Evolutionary conservation across 2,113 vertebrate genomes (phyloP).

Genomic region (Macquaria australasica): DNA sequence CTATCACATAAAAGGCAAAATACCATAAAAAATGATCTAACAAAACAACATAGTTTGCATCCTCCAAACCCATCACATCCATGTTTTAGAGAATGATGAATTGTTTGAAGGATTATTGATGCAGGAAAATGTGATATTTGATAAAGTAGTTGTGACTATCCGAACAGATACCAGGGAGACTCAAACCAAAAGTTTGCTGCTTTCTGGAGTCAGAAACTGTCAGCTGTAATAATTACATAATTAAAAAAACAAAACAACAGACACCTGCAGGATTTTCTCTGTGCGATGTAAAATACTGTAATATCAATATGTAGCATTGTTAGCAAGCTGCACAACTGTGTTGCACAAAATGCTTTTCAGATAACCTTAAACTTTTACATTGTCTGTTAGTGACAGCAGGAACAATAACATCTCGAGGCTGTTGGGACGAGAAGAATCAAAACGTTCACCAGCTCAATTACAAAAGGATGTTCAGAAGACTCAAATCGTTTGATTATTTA

Average conservation of each 20-base stretch:
- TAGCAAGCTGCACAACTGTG: background rate
- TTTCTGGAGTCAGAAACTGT: background rate
- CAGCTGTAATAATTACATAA: background rate
- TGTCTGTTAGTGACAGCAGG: background rate
- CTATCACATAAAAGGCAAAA: conserved; percentile 24
- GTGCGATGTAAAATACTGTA: conserved; percentile 3
- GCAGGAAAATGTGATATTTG: background rate
- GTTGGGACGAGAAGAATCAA: background rate
- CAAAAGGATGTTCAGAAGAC: background rate
- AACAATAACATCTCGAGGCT: background rate
- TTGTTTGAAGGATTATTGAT: background rate
- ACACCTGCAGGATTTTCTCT: background rate
- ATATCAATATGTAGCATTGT: conserved; percentile 4
- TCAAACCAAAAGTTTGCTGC: background rate
- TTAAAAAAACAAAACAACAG: background rate
- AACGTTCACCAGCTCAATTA: background rate
- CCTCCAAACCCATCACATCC: conserved; percentile 9
- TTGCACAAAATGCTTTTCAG: conserved; percentile 25
- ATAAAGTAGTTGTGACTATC: background rate
- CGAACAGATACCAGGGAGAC: background rate
- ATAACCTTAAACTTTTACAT: background rate
- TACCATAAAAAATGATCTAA: background rate
- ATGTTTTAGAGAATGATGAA: background rate
- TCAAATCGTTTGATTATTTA: background rate
- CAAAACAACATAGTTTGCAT: background rate